Conservation (phyloP, 2,113 vertebrate genomes). For the Paraplagusia blochii region DNA sequence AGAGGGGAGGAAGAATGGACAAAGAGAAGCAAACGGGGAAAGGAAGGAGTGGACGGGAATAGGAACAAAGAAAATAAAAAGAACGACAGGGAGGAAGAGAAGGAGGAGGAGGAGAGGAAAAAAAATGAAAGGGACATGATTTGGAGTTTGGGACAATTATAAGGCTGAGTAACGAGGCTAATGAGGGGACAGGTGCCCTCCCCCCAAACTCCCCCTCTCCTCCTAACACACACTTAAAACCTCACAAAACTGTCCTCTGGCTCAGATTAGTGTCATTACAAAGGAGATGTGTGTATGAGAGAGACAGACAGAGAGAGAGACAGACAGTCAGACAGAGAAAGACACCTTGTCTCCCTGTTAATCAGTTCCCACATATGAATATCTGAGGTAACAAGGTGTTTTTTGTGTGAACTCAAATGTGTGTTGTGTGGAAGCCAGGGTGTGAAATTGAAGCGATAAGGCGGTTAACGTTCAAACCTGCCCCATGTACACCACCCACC, state of each 20-base stretch:
- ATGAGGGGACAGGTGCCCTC: constrained; percentile 77
- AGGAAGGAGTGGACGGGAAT: neutral
- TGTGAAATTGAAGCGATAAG: constrained; percentile 71
- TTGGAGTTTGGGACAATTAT: constrained; percentile 70
- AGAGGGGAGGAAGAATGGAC: neutral
- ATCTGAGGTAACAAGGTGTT: constrained; percentile 61
- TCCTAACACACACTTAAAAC: constrained; percentile 32
- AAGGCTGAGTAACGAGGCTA: constrained; percentile 74
- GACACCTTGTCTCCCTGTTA: constrained; percentile 35
- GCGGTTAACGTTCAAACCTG: constrained; percentile 59
- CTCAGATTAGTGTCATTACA: constrained; percentile 54
- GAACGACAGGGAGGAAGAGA: too few relatives aligned
- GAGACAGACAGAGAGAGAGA: constrained; percentile 12
- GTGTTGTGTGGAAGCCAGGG: constrained; percentile 42
- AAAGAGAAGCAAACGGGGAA: neutral
- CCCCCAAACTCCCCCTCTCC: constrained; percentile 56
- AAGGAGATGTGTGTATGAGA: constrained; percentile 18
- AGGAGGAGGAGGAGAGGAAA: neutral
- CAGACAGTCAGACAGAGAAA: neutral
- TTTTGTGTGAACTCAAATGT: constrained; percentile 24
- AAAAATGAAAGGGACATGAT: constrained; percentile 24
- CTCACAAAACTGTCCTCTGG: constrained; percentile 58
- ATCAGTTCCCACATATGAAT: constrained; percentile 58
- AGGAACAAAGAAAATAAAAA: too few relatives aligned
- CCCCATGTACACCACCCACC: constrained; percentile 17